Conservation (phyloP, 2,797 vertebrate genomes). For the Morelia viridis region DNA sequence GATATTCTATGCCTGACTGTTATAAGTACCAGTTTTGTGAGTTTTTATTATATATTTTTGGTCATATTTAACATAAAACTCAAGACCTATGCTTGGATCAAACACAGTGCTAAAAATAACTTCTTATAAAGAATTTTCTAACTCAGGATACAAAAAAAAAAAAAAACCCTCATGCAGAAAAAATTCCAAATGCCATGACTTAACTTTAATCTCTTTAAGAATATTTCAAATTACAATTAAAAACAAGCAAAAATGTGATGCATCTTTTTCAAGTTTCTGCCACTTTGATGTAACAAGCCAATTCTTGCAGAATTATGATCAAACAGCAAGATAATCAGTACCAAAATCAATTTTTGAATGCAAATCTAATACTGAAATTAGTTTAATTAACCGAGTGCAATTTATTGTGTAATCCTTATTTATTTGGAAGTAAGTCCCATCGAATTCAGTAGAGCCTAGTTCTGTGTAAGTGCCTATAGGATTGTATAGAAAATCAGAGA, state of each 20-base stretch:
- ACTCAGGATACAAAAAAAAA: constrained; percentile 2
- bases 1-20: constrained; percentile 62
- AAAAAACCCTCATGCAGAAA: neutral
- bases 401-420: neutral
- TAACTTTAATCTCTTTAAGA: neutral
- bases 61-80: constrained; percentile 28
- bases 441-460: neutral
- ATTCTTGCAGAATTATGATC: constrained; percentile 13
- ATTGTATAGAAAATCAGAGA: neutral
- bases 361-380: neutral
- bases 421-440: neutral
- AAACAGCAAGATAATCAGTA: neutral
- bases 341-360: neutral
- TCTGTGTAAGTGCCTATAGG: neutral
- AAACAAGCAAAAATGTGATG: neutral
- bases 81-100: neutral
- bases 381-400: neutral
- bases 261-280: constrained; percentile 6
- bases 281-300: neutral
- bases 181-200: constrained; percentile 29
- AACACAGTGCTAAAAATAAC: constrained; percentile 3
- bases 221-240: constrained; percentile 26
- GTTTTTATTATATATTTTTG: constrained; percentile 50
- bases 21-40: constrained; percentile 53
- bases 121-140: constrained; percentile 14